Evolutionary conservation across 2,797 vertebrate species (phyloP).

Genomic region (Phoeniculus purpureus): DNA sequence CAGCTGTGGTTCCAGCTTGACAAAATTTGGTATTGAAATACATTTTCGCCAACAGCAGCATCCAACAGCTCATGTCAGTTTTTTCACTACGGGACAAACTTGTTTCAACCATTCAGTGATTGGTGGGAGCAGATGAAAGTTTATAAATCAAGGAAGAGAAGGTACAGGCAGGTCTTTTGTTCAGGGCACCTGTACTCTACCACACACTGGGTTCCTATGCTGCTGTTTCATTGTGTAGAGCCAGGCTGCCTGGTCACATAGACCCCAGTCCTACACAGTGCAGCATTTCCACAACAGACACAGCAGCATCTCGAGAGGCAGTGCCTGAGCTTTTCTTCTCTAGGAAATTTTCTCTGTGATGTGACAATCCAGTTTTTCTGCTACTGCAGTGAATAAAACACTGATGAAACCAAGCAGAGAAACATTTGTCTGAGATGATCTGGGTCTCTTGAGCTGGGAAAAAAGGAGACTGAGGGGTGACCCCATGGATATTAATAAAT

Average conservation of each 20-base stretch:
- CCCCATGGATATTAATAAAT: no score
- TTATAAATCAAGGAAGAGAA: not conserved
- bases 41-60: not conserved
- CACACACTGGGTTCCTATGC: not conserved
- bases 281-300: not conserved
- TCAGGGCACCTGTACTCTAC: not conserved
- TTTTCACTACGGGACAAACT: no score
- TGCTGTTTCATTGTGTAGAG: not conserved
- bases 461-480: no score
- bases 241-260: accelerated
- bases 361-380: accelerated
- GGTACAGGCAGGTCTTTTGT: not conserved
- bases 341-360: not conserved
- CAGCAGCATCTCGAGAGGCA: not conserved
- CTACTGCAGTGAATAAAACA: not conserved
- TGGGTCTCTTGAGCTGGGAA: no score
- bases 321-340: not conserved
- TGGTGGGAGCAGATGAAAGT: not conserved
- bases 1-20: not conserved
- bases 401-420: not conserved
- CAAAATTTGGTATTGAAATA: not conserved
- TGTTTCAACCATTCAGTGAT: not conserved
- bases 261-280: not conserved
- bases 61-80: accelerated
- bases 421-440: no score